A percentile compares a stretch with the other conserved stretches of the same genome.
Conservation (phyloP, 1,140 invertebrate genomes). For the Phymorhynchus buccinoides region DNA sequence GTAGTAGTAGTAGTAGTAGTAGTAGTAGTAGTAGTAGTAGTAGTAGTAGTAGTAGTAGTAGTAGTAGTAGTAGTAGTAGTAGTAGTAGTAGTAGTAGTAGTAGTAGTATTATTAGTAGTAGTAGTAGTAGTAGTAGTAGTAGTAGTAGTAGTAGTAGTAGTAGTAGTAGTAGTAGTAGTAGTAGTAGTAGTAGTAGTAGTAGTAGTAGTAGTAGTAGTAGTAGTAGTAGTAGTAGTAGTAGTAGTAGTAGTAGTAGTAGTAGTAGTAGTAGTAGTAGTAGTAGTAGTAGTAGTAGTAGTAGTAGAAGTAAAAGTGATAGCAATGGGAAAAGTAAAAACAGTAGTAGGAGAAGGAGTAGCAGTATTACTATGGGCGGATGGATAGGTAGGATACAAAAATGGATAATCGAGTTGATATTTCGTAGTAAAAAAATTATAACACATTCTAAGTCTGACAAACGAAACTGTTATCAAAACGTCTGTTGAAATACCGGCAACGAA, state of each 20-base stretch:
- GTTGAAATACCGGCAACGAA: too few species aligned
- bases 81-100: too few species aligned
- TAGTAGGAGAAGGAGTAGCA: slow-evolving; percentile 14
- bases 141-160: slow-evolving; percentile 6
- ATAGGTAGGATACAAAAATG: too few species aligned
- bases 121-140: not conserved
- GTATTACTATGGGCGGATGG: too few species aligned
- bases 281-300: too few species aligned
- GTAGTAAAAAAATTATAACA: too few species aligned
- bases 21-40: not conserved
- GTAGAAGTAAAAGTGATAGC: not conserved
- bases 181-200: slow-evolving; percentile 30
- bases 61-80: not conserved
- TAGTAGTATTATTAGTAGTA: too few species aligned
- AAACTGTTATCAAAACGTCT: too few species aligned
- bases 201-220: slow-evolving; percentile 39
- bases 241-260: slow-evolving; percentile 29
- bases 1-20: too few species aligned
- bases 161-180: slow-evolving; percentile 10
- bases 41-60: not conserved
- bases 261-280: not conserved
- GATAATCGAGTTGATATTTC: too few species aligned
- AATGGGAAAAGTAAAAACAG: not conserved
- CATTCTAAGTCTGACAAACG: too few species aligned
- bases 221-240: slow-evolving; percentile 32